Percentiles rank a stretch among this genome's conserved stretches.
These are phyloP conservation scores for Spea bombifrons DNA, from an alignment of 2,113 vertebrate species.

Conservation along the genomic window DNA sequence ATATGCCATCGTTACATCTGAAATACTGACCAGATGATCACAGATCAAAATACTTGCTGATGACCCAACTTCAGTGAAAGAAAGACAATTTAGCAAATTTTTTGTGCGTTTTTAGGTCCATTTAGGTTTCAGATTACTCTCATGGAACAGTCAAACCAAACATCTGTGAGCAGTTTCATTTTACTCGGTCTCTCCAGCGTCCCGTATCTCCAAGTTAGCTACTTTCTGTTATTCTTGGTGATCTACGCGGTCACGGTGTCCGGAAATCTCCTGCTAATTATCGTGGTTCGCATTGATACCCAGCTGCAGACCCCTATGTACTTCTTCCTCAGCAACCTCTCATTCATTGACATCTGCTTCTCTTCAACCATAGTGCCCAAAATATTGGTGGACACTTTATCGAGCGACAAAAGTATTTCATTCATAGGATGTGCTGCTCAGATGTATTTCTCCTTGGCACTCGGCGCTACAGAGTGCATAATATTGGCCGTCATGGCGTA, in stretches of 20 bases:
- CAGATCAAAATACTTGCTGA: no score
- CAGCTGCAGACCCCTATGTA: conserved; percentile 25
- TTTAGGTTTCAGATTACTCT: neutral
- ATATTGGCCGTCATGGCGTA: conserved; percentile 26
- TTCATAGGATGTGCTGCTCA: conserved; percentile 22
- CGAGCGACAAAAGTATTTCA: conserved; percentile 3
- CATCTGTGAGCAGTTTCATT: neutral
- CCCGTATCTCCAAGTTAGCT: neutral
- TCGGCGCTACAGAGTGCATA: conserved; percentile 15
- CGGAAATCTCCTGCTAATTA: conserved; percentile 11
- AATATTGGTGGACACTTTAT: neutral
- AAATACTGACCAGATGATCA: no score
- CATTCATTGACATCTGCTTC: conserved; percentile 27
- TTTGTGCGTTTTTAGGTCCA: neutral
- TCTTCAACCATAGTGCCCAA: conserved; percentile 33
- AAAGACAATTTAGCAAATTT: neutral
- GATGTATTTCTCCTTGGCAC: conserved; percentile 19
- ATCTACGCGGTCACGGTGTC: conserved; percentile 9
- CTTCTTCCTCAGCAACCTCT: conserved; percentile 27
- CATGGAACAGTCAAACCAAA: conserved; percentile 18
- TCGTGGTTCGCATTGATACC: neutral
- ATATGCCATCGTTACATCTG: no score
- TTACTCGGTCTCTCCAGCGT: conserved; percentile 17
- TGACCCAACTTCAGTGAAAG: no score
- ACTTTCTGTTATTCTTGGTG: neutral